Conservation (phyloP, 1,140 invertebrate species). For the Dendroctonus valens region DNA sequence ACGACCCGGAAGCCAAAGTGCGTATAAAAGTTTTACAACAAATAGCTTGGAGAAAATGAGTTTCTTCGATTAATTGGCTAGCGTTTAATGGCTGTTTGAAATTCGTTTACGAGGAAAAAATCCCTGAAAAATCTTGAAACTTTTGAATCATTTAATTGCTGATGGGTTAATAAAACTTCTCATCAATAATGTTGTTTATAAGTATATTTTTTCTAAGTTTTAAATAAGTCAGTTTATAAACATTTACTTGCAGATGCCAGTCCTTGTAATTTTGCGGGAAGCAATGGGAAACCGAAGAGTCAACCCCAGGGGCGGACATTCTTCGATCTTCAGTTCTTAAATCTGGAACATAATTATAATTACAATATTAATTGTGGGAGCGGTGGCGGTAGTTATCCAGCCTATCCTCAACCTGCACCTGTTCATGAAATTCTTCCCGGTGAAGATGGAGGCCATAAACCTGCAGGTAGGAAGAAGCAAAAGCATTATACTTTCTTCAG, state of each 20-base stretch:
- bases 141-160: too few relatives aligned
- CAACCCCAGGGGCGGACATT: slow-evolving; percentile 21
- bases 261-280: slow-evolving; percentile 29
- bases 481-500: neutral
- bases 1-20: slow-evolving; percentile 19
- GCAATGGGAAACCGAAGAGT: slow-evolving; percentile 12
- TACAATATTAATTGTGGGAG: slow-evolving; percentile 31
- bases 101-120: too few relatives aligned
- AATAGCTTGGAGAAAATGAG: too few relatives aligned
- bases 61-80: too few relatives aligned
- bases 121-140: too few relatives aligned
- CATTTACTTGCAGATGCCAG: neutral
- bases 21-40: neutral
- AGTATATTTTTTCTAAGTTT: too few relatives aligned
- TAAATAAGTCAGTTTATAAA: too few relatives aligned
- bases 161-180: too few relatives aligned
- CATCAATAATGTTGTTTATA: too few relatives aligned
- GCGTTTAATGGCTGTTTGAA: too few relatives aligned
- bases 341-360: slow-evolving; percentile 30
- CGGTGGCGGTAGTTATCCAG: slow-evolving; percentile 16
- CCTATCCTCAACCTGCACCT: slow-evolving; percentile 7
- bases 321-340: slow-evolving; percentile 27
- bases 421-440: slow-evolving; percentile 1
- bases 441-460: slow-evolving; percentile 14
- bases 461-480: slow-evolving; percentile 1